A percentile compares a stretch with the other conserved stretches of the same genome.
These are phyloP conservation scores for Drosophila subsilvestris DNA, from an alignment of 2,888 invertebrate genomes.

Conservation along the genomic window DNA sequence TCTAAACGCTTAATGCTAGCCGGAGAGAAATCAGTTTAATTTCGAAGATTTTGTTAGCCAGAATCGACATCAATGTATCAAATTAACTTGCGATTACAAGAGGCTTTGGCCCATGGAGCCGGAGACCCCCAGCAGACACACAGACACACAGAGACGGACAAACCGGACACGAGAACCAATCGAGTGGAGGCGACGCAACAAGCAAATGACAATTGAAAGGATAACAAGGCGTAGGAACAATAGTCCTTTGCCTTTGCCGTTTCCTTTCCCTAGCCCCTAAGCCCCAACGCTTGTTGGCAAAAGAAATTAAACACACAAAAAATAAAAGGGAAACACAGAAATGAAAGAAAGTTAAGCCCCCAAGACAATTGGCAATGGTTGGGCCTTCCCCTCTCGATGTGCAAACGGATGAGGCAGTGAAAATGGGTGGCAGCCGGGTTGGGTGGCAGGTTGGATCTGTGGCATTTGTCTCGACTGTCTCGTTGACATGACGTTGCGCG, in stretches of 20 bases:
- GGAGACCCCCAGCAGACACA: neutral
- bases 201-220: conserved; percentile 76
- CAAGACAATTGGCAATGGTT: conserved; percentile 69
- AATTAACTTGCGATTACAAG: conserved; percentile 70
- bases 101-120: conserved; percentile 46
- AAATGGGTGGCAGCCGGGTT: neutral
- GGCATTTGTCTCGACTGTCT: conserved; percentile 77
- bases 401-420: conserved; percentile 2
- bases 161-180: conserved; percentile 28
- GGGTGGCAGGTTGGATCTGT: conserved; percentile 33
- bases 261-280: neutral
- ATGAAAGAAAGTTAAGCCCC: conserved; percentile 67
- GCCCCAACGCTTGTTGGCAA: conserved; percentile 64
- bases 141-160: neutral
- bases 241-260: conserved; percentile 16
- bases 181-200: conserved; percentile 61
- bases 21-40: conserved; percentile 5
- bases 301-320: conserved; percentile 66
- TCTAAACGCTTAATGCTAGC: neutral
- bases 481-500: conserved; percentile 75
- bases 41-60: neutral
- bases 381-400: neutral
- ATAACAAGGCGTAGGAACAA: conserved; percentile 57
- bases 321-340: conserved; percentile 23
- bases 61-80: conserved; percentile 42